Conservation (phyloP, 1,140 invertebrate genomes). For the Zaprionus africanus region DNA sequence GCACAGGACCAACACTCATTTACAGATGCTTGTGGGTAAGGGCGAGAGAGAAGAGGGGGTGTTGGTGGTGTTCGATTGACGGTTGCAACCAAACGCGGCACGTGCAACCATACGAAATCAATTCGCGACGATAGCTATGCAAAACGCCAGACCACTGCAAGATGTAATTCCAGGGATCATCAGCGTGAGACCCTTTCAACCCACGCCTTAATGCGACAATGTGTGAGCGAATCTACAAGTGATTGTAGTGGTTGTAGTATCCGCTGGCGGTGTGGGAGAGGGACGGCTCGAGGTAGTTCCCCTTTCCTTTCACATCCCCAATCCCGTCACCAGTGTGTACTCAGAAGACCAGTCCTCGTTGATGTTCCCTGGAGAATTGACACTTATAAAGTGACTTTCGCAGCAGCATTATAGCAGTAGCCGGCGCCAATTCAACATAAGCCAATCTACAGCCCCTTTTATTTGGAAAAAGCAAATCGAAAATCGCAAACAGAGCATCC, state of each 20-base stretch:
- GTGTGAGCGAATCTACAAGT: constrained; percentile 50
- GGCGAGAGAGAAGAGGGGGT: not conserved
- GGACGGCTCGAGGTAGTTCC: no score
- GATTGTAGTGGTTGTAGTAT: not conserved
- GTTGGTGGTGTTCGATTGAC: constrained; percentile 22
- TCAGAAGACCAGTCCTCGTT: constrained; percentile 20
- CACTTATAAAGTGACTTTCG: constrained; percentile 81
- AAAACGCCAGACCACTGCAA: constrained; percentile 38
- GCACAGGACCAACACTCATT: not conserved
- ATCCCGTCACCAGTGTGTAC: not conserved
- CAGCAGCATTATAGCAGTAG: constrained; percentile 38
- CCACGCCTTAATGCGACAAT: constrained; percentile 61
- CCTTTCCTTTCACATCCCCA: not conserved
- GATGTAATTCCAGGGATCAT: constrained; percentile 50
- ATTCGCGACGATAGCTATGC: constrained; percentile 57
- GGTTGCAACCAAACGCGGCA: constrained; percentile 61
- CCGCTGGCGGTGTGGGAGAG: not conserved
- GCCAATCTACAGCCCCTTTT: constrained; percentile 27
- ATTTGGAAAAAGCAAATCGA: constrained; percentile 49
- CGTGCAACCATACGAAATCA: constrained; percentile 78
- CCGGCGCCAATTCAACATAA: constrained; percentile 47
- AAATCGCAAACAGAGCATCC: constrained; percentile 46
- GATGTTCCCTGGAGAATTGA: constrained; percentile 58
- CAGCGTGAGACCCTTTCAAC: constrained; percentile 53
- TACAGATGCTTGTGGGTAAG: not conserved